Base-by-base conservation (phyloP, 2,113 vertebrate genomes). In the Amia ocellicauda region DNA sequence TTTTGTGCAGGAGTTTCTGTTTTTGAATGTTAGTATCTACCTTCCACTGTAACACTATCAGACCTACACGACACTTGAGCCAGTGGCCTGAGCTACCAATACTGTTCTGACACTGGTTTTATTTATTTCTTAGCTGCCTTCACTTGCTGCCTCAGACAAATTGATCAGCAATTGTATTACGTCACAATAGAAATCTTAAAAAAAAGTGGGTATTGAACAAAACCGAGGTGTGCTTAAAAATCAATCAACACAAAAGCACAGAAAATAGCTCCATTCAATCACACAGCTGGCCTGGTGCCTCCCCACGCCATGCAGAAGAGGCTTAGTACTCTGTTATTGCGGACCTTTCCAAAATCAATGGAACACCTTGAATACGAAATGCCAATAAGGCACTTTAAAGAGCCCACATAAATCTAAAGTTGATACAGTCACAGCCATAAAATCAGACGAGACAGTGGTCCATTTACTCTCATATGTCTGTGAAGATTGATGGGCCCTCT, bases 211-310 rank as follows among this genome's bases (percentile, higher is more conserved):
- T 10, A 7, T 41, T 20, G 20, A n/a, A 28, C 20, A n/a, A n/a
- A n/a, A 51, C 63, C 49, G 36, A 55, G 28, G 55, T 55, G 14
- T 19, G n/a, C 27, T 65, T 65, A 40, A 31, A 65, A 61, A 57
- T 57, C 52, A 62, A 62, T 29, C 40, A 36, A 62, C 10, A 64
- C 50, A 2, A 16, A 47, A 17, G 50, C 57, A 17, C 26, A 26
- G 28, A 60, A 59, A 55, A 20, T 7, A 36, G 8, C 8, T 41
- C 63, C 24, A 57, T 36, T 60, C 29, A 50, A 58, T 58, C 60
- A 63, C 11, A 29, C n/a, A 49, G 14, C 58, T 67, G 65, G 58
- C 65, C 13, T 8, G 26, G 29, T 56, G 65, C 58, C 52, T 20
- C 41, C 9, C 2, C 19, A 16, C 53, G 41, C 31, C 27, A n/a